Conservation (phyloP, 1,140 invertebrate species). For the Dermatophagoides farinae region DNA sequence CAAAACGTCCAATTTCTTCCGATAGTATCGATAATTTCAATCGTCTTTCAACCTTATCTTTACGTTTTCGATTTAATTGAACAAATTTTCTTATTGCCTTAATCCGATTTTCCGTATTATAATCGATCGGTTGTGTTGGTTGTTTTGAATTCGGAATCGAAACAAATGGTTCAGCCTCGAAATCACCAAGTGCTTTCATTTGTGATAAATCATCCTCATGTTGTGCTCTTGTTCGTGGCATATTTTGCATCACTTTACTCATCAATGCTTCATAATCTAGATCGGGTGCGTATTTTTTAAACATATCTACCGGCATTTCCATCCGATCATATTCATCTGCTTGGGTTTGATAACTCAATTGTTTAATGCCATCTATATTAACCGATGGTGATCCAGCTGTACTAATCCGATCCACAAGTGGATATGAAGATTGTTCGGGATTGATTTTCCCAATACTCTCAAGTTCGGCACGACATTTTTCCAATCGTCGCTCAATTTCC, state of each 20-base stretch:
- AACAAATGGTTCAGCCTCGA: background rate
- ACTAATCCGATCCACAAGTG: background rate
- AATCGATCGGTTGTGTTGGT: background rate
- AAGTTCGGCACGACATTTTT: background rate
- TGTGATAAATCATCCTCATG: background rate
- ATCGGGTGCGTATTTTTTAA: background rate
- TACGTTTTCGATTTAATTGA: background rate
- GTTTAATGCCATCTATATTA: background rate
- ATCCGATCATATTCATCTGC: background rate
- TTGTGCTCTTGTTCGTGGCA: conserved; percentile 2
- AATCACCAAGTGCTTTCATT: background rate
- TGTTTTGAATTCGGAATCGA: background rate
- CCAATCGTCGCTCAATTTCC: background rate
- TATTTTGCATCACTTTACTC: conserved; percentile 3
- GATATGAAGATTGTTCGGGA: background rate
- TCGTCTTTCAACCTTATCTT: background rate
- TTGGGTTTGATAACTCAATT: background rate
- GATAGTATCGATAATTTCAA: background rate
- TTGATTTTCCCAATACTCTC: background rate
- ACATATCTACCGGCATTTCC: background rate
- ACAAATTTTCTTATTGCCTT: conserved; percentile 7
- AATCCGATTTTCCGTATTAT: conserved; percentile 6
- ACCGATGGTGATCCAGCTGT: background rate
- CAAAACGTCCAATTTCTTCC: background rate
- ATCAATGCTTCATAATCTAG: conserved; percentile 5